Evolutionary conservation across 2,888 invertebrate species (phyloP), one percentile per base, ranked within the genome.

Genomic region (Agriopis aurantiaria): DNA sequence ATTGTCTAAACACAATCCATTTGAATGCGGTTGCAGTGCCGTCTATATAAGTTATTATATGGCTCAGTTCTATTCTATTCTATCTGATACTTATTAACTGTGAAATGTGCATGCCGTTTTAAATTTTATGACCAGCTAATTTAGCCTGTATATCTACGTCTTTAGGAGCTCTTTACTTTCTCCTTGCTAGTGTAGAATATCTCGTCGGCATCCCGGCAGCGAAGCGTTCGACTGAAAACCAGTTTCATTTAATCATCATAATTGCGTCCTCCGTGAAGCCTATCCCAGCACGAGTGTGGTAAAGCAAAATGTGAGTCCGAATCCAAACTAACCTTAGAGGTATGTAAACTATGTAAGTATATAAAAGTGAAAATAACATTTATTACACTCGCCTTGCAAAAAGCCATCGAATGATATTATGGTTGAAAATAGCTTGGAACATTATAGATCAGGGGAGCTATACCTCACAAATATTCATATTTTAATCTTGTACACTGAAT

Each of bases 191-290:
- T 62, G 78, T 85, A 83, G 81, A 85, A 83, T 86, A 81, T 83
- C 80, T 86, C 85, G 78, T 83, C 87, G 82, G 83, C 84, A 82
- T 86, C 87, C 85, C 87, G 85, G 83, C 87, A 86, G 84, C 83
- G 83, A 76, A 82, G 85, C 82, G 83, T 84, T 84, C 84, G 85
- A 74, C 81, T 80, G 78, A 86, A 86, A 92, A 93, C 93, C 91
- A 91, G 93, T 93, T 93, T 89, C 86, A 86, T 90, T 90, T 91
- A 92, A 93, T 92, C 93, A 92, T 92, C 90, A 91, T 92, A 92
- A 93, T 93, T 93, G 92, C 91, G 89, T 89, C 91, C 91, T 88
- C 91, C 91, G 91, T 90, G 91, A 91, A 91, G 85, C 87, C 88
- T 88, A 88, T 87, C 86, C 85, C 85, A 78, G 83, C 79, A 79